Conservation (phyloP, 2,113 vertebrate genomes). For the Stigmatopora nigra region DNA sequence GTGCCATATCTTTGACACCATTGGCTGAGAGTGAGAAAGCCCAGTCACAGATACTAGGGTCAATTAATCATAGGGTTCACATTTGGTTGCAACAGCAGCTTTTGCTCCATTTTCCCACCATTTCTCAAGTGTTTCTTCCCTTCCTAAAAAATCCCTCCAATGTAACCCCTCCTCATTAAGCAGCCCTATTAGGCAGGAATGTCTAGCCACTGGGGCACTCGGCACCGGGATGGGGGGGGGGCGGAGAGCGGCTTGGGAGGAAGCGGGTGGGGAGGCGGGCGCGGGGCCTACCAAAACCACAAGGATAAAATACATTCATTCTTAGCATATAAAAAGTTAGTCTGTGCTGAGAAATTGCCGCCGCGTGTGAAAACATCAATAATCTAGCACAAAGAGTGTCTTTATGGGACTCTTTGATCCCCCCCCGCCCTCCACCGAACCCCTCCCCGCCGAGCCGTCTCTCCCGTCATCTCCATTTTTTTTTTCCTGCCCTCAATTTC, state of each 20-base stretch:
- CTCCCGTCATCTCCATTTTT: slow-evolving; percentile 65
- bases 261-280: slow-evolving; percentile 26
- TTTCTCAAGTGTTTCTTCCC: slow-evolving; percentile 63
- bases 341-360: slow-evolving; percentile 59
- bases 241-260: slow-evolving; percentile 19
- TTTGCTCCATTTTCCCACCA: slow-evolving; percentile 63
- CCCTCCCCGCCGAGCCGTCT: slow-evolving; percentile 56
- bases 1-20: no score
- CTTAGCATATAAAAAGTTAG: slow-evolving; percentile 64
- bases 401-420: slow-evolving; percentile 64
- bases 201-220: slow-evolving; percentile 68
- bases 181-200: slow-evolving; percentile 70
- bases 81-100: slow-evolving; percentile 48
- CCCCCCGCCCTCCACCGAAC: slow-evolving; percentile 50
- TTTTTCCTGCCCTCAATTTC: slow-evolving; percentile 56
- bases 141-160: slow-evolving; percentile 61
- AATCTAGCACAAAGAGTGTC: slow-evolving; percentile 63
- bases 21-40: slow-evolving; percentile 14
- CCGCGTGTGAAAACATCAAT: slow-evolving; percentile 68
- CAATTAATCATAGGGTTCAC: slow-evolving; percentile 45
- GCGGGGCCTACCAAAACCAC: slow-evolving; percentile 49
- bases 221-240: slow-evolving; percentile 33
- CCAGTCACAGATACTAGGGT: slow-evolving; percentile 48
- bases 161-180: slow-evolving; percentile 68
- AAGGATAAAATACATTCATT: slow-evolving; percentile 67